These are phyloP conservation scores for Takifugu ocellatus DNA, from an alignment of 2,797 vertebrate species.

Conservation along the genomic window DNA sequence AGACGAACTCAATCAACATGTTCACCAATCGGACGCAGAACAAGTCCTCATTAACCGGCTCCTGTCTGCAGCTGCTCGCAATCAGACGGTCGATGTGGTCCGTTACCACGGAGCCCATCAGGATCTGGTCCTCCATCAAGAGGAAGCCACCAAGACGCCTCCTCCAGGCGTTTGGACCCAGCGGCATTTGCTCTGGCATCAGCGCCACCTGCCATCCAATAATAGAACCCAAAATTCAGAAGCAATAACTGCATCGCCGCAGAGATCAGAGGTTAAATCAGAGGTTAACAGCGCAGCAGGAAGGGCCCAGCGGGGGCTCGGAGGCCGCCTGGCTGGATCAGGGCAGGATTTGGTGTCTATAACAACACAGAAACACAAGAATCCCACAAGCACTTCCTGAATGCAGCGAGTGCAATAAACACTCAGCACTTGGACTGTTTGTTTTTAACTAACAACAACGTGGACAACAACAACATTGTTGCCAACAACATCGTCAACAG, in stretches of 20 bases:
- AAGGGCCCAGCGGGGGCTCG: too few species aligned
- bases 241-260: too few species aligned
- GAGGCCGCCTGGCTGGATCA: background rate
- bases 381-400: slow-evolving; percentile 17
- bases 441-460: background rate
- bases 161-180: background rate
- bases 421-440: slow-evolving; percentile 4
- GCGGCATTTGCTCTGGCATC: background rate
- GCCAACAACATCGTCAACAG: background rate
- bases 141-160: background rate
- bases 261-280: too few species aligned
- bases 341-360: background rate
- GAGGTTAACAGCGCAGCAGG: too few species aligned
- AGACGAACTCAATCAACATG: slow-evolving; percentile 3
- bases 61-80: slow-evolving; percentile 41
- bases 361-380: slow-evolving; percentile 26
- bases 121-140: slow-evolving; percentile 23
- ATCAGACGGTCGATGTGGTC: slow-evolving; percentile 51
- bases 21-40: slow-evolving; percentile 15
- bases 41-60: slow-evolving; percentile 9
- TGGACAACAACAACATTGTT: slow-evolving; percentile 10
- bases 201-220: background rate
- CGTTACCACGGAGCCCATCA: slow-evolving; percentile 38
- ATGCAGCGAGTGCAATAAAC: slow-evolving; percentile 3
- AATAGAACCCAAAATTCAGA: background rate